A percentile compares a stretch with the other conserved stretches of the same genome.
Evolutionary conservation across 2,797 vertebrate genomes (phyloP).

Genomic region (Artibeus lituratus): DNA sequence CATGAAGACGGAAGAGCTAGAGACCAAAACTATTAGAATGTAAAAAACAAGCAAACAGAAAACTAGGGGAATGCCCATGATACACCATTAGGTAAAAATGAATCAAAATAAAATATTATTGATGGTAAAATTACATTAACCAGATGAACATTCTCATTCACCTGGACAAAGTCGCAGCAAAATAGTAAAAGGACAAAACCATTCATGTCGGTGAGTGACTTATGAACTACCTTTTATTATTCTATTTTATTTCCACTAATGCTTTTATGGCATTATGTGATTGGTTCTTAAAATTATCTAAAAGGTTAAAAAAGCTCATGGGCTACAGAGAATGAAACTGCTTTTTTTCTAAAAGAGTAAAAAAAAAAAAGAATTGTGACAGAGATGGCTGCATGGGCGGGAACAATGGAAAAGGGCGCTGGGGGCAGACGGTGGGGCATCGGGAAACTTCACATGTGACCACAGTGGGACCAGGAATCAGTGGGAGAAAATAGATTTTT

Average conservation of each 20-base stretch:
- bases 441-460: not conserved
- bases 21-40: not conserved
- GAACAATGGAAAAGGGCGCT: accelerated
- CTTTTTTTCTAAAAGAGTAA: not conserved
- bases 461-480: not conserved
- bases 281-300: not conserved
- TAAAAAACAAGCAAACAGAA: not conserved
- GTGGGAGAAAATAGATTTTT: not conserved
- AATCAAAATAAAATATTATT: not conserved
- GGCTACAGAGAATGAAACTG: not conserved
- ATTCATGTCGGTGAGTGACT: not conserved
- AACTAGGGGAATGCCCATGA: not conserved
- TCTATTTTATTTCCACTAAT: not conserved
- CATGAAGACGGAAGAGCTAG: not conserved
- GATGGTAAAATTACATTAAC: not conserved
- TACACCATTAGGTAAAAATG: not conserved
- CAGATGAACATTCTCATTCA: not conserved
- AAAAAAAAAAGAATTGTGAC: not conserved
- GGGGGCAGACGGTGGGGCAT: accelerated
- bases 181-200: not conserved
- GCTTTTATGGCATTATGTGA: not conserved
- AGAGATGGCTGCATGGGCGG: not conserved
- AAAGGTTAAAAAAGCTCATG: not conserved
- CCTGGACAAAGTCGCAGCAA: not conserved
- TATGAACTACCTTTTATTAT: too few species aligned